These are phyloP conservation scores for Amorpha juglandis DNA, from an alignment of 2,888 invertebrate species.

Conservation along the genomic window DNA sequence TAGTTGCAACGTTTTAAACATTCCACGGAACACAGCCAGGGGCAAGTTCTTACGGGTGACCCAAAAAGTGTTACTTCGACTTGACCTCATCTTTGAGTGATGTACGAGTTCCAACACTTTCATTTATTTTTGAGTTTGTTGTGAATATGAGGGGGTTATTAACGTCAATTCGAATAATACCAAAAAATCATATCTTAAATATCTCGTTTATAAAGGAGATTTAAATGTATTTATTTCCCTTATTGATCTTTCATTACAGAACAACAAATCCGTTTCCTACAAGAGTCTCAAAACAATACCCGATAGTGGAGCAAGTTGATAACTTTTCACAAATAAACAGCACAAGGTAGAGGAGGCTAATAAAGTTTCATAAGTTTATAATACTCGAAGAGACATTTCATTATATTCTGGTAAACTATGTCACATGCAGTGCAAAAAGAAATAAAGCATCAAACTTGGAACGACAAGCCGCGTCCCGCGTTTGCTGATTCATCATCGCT, in stretches of 20 bases:
- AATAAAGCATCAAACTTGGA: not conserved
- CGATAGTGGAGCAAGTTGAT: not conserved
- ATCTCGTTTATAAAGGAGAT: not conserved
- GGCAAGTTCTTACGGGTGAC: not conserved
- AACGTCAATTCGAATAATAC: not conserved
- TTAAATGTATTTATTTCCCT: not conserved
- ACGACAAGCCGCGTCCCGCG: not conserved
- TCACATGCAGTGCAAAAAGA: not conserved
- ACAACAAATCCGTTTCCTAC: not conserved
- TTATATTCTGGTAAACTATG: not conserved
- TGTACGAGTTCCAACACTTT: not conserved
- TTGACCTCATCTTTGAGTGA: not conserved
- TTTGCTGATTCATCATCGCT: not conserved
- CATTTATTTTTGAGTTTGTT: not conserved
- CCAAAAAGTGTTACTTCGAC: not conserved
- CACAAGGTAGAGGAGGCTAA: not conserved
- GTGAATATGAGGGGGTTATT: not conserved
- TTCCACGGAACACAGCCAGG: not conserved
- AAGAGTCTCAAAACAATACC: slow-evolving; percentile 4
- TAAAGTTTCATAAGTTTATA: not conserved
- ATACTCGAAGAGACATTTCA: not conserved
- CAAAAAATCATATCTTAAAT: not conserved
- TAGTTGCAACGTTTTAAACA: not conserved
- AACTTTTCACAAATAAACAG: slow-evolving; percentile 2
- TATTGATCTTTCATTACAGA: not conserved